phyloP scores from a whole-genome alignment of 1,140 invertebrate species.

The Polypedilum pembai region DNA sequence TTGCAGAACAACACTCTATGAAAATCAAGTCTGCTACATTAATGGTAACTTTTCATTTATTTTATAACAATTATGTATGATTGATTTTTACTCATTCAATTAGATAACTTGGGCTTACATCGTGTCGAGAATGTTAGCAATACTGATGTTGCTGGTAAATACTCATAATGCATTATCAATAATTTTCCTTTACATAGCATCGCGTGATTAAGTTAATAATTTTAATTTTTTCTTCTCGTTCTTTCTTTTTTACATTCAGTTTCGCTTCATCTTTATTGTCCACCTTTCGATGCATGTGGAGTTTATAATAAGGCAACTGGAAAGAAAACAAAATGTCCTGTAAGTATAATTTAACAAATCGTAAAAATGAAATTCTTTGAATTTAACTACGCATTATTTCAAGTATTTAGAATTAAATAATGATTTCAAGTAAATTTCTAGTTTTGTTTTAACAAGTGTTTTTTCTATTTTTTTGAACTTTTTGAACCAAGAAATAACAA shows the following conservation, averaged over 20 bases:
- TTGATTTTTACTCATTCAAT: conserved; percentile 30
- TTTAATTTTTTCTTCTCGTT: background rate
- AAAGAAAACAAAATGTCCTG: conserved; percentile 51
- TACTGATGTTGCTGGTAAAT: conserved; percentile 65
- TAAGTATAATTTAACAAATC: conserved; percentile 32
- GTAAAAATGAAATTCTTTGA: background rate
- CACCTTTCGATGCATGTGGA: conserved; percentile 81
- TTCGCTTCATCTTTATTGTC: conserved; percentile 92
- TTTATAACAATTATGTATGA: conserved; percentile 4
- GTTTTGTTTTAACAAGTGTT: too few relatives aligned
- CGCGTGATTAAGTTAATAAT: background rate
- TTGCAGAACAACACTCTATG: conserved; percentile 53
- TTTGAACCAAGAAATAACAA: too few relatives aligned
- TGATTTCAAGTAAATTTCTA: too few relatives aligned
- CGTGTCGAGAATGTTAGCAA: conserved; percentile 92
- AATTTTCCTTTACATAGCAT: too few relatives aligned
- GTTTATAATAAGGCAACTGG: conserved; percentile 85
- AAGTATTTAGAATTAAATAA: too few relatives aligned
- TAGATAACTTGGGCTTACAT: conserved; percentile 90
- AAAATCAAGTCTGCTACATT: conserved; percentile 87
- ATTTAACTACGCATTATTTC: too few relatives aligned
- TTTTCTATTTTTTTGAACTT: too few relatives aligned
- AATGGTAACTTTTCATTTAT: conserved; percentile 62
- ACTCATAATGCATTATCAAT: too few relatives aligned
- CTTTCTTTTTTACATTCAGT: background rate